phyloP scores from a whole-genome alignment of 2,888 invertebrate species.

The Acronicta alni region DNA sequence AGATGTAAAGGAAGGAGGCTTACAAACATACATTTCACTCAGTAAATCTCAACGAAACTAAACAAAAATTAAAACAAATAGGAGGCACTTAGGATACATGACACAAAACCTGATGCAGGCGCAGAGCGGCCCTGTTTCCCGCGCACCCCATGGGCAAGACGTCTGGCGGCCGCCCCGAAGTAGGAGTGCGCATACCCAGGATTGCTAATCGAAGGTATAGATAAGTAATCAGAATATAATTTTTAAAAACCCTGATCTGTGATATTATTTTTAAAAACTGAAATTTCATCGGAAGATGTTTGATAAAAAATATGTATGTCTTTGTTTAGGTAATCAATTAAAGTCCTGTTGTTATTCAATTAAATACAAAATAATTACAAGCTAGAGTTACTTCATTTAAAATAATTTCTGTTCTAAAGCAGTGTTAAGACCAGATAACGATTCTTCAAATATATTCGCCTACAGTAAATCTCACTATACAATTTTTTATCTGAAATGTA shows the following conservation, averaged over 20 bases:
- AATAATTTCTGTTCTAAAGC: background rate
- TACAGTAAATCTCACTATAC: background rate
- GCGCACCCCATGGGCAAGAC: conserved; percentile 85
- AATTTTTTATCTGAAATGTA: conserved; percentile 7
- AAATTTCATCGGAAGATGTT: too few species aligned
- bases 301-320: background rate
- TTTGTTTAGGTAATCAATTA: background rate
- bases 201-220: conserved; percentile 78
- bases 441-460: background rate
- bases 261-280: too few species aligned
- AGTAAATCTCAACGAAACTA: background rate
- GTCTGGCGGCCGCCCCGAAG: conserved; percentile 81
- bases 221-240: background rate
- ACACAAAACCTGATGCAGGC: conserved; percentile 24
- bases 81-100: conserved; percentile 23
- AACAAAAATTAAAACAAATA: background rate
- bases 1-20: background rate
- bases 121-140: conserved; percentile 68
- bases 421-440: background rate
- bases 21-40: background rate
- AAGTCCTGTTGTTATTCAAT: background rate
- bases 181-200: conserved; percentile 79
- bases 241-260: background rate
- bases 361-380: too few species aligned
- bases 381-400: background rate